Evolutionary conservation across 2,888 invertebrate species (phyloP).

Genomic region (Flexamia atlantica): DNA sequence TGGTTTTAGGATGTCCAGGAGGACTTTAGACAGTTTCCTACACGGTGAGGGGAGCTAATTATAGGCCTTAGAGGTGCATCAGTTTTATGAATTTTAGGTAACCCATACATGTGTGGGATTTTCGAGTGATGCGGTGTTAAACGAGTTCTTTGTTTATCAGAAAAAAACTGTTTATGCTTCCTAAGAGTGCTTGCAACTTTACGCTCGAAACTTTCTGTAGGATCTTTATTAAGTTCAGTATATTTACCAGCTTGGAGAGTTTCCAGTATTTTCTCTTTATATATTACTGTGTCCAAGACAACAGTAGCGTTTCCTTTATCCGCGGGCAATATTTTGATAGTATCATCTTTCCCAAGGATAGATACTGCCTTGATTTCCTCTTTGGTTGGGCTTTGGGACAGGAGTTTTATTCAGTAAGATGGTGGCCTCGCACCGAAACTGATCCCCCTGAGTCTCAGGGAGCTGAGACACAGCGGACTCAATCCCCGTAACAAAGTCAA

Average conservation of each 20-base stretch:
- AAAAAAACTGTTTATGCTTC: neutral
- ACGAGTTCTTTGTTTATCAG: neutral
- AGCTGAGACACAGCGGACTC: neutral
- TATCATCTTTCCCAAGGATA: constrained; percentile 33
- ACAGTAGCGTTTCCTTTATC: constrained; percentile 9
- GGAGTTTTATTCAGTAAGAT: neutral
- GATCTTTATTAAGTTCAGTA: neutral
- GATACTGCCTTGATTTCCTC: neutral
- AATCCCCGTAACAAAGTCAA: constrained; percentile 2
- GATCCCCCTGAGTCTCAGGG: neutral
- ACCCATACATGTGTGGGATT: constrained; percentile 19
- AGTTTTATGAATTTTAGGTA: constrained; percentile 1
- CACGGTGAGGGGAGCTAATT: neutral
- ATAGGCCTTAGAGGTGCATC: neutral
- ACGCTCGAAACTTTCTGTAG: neutral
- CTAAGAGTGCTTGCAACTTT: neutral
- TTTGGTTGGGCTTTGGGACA: neutral
- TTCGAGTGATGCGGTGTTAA: constrained; percentile 1
- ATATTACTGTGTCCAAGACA: neutral
- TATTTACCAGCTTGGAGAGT: neutral
- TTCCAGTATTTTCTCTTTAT: constrained; percentile 3
- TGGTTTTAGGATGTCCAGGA: neutral
- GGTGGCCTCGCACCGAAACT: neutral
- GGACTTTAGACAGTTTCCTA: neutral
- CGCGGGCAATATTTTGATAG: neutral